A percentile compares a stretch with the other conserved stretches of the same genome.
These are phyloP conservation scores for Scaptomyza tumidula DNA, from an alignment of 2,888 invertebrate species.

Conservation along the genomic window DNA sequence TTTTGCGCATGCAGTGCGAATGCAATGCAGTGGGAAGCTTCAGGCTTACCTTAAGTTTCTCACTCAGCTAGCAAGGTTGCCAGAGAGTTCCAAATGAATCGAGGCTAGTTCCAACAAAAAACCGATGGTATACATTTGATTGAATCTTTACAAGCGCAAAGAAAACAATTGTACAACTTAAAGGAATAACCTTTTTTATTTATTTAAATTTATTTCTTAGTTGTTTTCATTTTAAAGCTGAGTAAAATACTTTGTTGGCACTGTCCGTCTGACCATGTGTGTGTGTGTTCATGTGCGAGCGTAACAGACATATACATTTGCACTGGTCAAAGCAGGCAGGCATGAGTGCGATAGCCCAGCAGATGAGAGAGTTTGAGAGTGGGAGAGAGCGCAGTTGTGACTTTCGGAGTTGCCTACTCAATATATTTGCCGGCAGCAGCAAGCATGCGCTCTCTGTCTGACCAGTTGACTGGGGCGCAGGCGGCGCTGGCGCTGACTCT, in stretches of 20 bases:
- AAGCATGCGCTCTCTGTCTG: conserved; percentile 78
- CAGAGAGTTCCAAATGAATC: conserved; percentile 14
- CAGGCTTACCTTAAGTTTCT: conserved; percentile 12
- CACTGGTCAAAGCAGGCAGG: conserved; percentile 21
- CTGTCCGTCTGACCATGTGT: conserved; percentile 18
- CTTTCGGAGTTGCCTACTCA: conserved; percentile 36
- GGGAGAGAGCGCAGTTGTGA: conserved; percentile 27
- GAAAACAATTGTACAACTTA: no score
- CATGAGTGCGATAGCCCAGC: conserved; percentile 1
- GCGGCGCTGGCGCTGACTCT: conserved; percentile 68
- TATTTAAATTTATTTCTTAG: conserved; percentile 12
- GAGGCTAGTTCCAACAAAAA: background rate
- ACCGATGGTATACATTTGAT: no score
- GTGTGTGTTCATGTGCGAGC: conserved; percentile 34
- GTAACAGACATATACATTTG: conserved; percentile 15
- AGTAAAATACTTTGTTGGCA: background rate
- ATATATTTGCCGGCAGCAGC: conserved; percentile 62
- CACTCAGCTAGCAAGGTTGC: conserved; percentile 14
- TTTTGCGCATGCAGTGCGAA: conserved; percentile 35
- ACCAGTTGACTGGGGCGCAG: conserved; percentile 53
- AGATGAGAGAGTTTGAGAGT: conserved; percentile 24
- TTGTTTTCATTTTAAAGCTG: conserved; percentile 8
- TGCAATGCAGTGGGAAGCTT: conserved; percentile 5
- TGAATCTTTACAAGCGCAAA: no score
- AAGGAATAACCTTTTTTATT: no score